phyloP scores from a whole-genome alignment of 2,797 vertebrate genomes.

The Merluccius polli region DNA sequence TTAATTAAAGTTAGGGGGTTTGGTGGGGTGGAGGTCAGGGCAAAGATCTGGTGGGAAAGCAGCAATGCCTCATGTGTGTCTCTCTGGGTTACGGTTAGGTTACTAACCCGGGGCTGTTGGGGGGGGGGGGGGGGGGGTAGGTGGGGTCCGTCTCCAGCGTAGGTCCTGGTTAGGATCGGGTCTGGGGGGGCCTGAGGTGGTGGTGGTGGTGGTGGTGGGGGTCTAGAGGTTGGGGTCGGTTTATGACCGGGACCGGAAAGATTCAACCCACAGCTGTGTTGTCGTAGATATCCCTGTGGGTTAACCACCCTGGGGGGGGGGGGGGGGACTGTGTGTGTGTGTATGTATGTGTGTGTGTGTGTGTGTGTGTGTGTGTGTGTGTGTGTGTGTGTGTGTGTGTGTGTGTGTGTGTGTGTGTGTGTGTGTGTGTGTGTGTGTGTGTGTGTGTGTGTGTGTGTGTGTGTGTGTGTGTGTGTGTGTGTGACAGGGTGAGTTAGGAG shows the following conservation, averaged over 20 bases:
- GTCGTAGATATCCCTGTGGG: background rate
- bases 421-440: too few species aligned
- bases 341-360: too few species aligned
- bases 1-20: background rate
- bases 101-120: too few species aligned
- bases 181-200: background rate
- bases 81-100: too few species aligned
- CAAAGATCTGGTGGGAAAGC: background rate
- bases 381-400: too few species aligned
- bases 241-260: background rate
- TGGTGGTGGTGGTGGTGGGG: background rate
- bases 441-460: too few species aligned
- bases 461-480: too few species aligned
- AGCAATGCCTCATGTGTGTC: background rate
- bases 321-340: too few species aligned
- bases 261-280: background rate
- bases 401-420: too few species aligned
- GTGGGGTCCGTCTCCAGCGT: background rate
- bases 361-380: too few species aligned
- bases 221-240: background rate
- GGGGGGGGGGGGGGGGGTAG: background rate
- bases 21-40: background rate
- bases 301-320: background rate
- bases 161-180: background rate
- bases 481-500: too few species aligned